A percentile compares a stretch with the other conserved stretches of the same genome.
phyloP scores from a whole-genome alignment of 2,888 invertebrate genomes.

The Dendrolimus houi region DNA sequence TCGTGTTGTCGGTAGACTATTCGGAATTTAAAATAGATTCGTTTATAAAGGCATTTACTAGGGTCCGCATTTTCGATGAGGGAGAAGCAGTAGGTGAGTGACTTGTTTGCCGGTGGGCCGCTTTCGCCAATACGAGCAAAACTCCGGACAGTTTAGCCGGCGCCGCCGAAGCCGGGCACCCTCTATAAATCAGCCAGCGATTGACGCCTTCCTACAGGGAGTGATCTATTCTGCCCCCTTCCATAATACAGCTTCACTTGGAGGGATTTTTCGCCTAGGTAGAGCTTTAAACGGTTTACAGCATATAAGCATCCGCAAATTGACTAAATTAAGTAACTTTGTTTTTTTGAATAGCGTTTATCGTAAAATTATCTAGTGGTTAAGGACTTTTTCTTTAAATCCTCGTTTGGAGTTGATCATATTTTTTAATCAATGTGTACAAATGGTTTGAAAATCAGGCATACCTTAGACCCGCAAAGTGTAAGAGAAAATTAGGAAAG shows the following conservation, averaged over 20 bases:
- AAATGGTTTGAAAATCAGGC: too few relatives aligned
- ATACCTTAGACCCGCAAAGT: too few relatives aligned
- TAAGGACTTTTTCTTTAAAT: too few relatives aligned
- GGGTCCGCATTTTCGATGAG: slow-evolving; percentile 68
- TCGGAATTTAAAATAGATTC: slow-evolving; percentile 69
- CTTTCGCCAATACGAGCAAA: slow-evolving; percentile 58
- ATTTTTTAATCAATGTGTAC: too few relatives aligned
- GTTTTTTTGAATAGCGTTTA: slow-evolving; percentile 6
- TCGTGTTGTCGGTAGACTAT: slow-evolving; percentile 64
- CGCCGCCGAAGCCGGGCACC: slow-evolving; percentile 45
- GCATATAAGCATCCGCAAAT: slow-evolving; percentile 23
- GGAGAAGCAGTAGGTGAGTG: slow-evolving; percentile 68
- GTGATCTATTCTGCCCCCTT: slow-evolving; percentile 68
- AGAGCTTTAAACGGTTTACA: slow-evolving; percentile 20
- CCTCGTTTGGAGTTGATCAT: too few relatives aligned
- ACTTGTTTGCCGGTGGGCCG: slow-evolving; percentile 68
- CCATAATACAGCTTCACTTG: slow-evolving; percentile 65
- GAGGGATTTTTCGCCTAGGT: slow-evolving; percentile 53
- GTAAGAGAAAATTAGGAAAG: too few relatives aligned
- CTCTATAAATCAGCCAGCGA: slow-evolving; percentile 71
- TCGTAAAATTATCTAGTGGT: slow-evolving; percentile 1
- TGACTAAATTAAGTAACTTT: slow-evolving; percentile 12
- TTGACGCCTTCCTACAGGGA: slow-evolving; percentile 74
- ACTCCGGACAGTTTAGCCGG: slow-evolving; percentile 66
- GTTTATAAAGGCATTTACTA: slow-evolving; percentile 69